Conservation (phyloP, 35 echinoderm and acorn worm species). For the Eucidaris tribuloides region DNA sequence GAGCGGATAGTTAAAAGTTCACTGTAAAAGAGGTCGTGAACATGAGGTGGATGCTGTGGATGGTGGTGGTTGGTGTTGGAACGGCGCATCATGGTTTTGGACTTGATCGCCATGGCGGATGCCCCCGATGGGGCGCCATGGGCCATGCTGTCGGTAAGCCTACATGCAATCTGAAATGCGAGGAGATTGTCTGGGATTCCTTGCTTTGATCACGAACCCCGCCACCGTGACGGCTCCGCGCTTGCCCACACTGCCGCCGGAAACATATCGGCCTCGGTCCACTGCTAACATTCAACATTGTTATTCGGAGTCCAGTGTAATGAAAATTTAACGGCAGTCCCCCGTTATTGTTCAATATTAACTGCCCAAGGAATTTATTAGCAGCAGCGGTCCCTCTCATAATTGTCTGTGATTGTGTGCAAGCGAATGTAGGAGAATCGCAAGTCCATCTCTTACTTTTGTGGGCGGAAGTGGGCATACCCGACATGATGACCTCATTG, state of each 20-base stretch:
- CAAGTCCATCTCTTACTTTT: background rate
- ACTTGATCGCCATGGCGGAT: background rate
- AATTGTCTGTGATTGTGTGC: no score
- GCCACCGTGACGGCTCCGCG: background rate
- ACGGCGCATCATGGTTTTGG: slow-evolving; percentile 17
- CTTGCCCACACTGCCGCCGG: background rate
- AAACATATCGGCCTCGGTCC: background rate
- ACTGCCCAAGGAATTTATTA: no score
- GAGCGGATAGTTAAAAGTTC: slow-evolving; percentile 12
- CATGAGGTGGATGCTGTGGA: background rate
- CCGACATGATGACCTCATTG: background rate
- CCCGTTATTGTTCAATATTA: no score
- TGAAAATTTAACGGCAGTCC: slow-evolving; percentile 17
- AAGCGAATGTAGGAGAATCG: no score
- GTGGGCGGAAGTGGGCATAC: background rate
- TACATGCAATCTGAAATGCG: slow-evolving; percentile 13
- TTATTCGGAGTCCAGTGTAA: slow-evolving; percentile 11
- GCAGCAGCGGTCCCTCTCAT: no score
- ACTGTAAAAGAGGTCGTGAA: slow-evolving; percentile 5
- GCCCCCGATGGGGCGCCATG: background rate
- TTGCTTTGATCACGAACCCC: slow-evolving; percentile 46
- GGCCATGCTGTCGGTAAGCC: background rate
- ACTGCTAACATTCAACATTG: background rate
- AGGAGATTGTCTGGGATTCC: slow-evolving; percentile 48
- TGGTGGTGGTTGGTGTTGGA: background rate